phyloP scores from a whole-genome alignment of 2,888 invertebrate genomes.

The Gisinianus flammeolus region DNA sequence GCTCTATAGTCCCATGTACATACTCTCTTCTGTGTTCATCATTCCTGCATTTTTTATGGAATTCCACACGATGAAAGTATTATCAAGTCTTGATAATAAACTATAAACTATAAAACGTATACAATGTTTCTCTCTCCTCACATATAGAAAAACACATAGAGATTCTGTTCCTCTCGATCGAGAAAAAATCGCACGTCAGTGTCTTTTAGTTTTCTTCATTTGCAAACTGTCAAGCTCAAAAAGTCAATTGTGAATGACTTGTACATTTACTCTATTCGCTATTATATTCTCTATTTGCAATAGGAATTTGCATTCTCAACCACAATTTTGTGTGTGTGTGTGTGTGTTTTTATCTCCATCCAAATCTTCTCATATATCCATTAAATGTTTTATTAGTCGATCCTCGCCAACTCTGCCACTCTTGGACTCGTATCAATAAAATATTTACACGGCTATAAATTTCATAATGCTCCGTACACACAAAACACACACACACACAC shows the following conservation, averaged over 20 bases:
- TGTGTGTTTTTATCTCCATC: background rate
- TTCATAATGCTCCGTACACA: background rate
- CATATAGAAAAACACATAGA: too few species aligned
- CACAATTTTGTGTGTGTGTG: too few species aligned
- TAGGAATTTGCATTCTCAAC: too few species aligned
- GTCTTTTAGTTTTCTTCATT: background rate
- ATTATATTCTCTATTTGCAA: background rate
- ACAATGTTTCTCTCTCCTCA: background rate
- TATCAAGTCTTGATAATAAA: too few species aligned
- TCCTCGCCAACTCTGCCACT: background rate
- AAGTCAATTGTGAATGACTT: background rate
- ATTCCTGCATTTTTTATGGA: background rate
- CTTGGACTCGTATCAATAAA: background rate
- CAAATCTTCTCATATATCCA: background rate
- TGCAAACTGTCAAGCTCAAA: background rate
- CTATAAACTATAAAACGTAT: background rate
- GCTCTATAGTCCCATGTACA: background rate
- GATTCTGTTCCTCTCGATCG: too few species aligned
- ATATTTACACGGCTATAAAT: constrained; percentile 1
- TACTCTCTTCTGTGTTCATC: too few species aligned
- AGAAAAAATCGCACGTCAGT: too few species aligned
- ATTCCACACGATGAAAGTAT: background rate
- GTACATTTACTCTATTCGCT: background rate
- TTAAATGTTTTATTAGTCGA: background rate
- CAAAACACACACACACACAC: background rate